These are phyloP conservation scores for Willowsia nigromaculata DNA, from an alignment of 2,888 invertebrate species.

Conservation along the genomic window DNA sequence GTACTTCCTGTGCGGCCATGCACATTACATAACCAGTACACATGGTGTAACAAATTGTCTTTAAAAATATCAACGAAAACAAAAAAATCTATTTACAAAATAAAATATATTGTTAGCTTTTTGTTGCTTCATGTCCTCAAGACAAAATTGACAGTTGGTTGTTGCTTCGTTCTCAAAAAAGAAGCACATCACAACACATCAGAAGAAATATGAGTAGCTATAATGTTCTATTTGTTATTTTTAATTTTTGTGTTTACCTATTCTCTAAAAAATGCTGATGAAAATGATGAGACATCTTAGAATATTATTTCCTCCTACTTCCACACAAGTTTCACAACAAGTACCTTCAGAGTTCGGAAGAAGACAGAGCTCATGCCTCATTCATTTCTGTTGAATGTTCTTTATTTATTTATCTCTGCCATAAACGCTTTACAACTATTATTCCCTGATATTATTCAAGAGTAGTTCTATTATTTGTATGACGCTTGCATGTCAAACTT, in stretches of 20 bases:
- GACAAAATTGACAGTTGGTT: slow-evolving; percentile 14
- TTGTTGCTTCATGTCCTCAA: slow-evolving; percentile 2
- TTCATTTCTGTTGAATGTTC: not conserved
- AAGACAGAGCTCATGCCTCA: not conserved
- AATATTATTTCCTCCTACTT: not conserved
- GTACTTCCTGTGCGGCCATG: slow-evolving; percentile 24
- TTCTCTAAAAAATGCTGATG: not conserved
- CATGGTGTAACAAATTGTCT: not conserved
- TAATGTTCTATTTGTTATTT: not conserved
- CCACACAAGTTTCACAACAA: not conserved
- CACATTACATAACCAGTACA: not conserved
- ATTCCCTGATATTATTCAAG: not conserved
- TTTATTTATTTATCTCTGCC: not conserved
- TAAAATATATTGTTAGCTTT: not conserved
- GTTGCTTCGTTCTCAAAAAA: not conserved
- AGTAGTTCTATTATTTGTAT: not conserved
- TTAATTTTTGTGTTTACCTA: no score
- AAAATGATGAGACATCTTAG: slow-evolving; percentile 9
- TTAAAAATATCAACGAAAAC: slow-evolving; percentile 7
- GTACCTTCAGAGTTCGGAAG: not conserved
- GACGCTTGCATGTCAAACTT: not conserved
- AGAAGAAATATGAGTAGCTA: not conserved
- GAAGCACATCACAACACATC: not conserved
- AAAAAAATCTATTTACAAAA: not conserved
- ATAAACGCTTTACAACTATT: not conserved